Evolutionary conservation across 1,140 invertebrate genomes (phyloP), one percentile per base, ranked within the genome.

Genomic region (Drosophila malerkotliana): DNA sequence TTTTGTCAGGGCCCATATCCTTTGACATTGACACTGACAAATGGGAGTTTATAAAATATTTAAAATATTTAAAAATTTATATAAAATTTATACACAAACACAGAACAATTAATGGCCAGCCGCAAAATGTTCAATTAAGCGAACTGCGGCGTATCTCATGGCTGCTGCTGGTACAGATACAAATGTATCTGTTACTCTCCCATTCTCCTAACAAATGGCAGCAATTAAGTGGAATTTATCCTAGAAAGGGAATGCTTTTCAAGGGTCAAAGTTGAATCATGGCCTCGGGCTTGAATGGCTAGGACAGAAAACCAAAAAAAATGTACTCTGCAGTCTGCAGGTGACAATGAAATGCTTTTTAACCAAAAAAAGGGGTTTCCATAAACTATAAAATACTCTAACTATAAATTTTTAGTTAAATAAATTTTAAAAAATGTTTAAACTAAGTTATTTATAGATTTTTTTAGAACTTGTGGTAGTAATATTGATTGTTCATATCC

Each of bases 81-180:
- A 41, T 14, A 41, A 41, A 3, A 44, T 15, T 28, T 57, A 9
- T 10, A 39, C 26, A 28, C 26, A 24, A 14, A 21, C 1, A 0
- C 1, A 28, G 12, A 47, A 4, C 55, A 69, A 69, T 69, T 69
- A 69, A 69, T 66, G 14, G 66, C 49, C 51, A 28, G 18, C 41
- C 44, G 26, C 63, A 63, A 67, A 67, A 44, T 44, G 59, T 24
- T 18, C 51, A 67, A 67, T 69, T 67, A 69, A 67, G 53, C 41
- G 32, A 7, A 1, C 30, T 66, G 60, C 14, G 61, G 53, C 21
- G 18, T 14, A 9, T 24, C n/a, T 9, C 18, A 55, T 28, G 28
- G 32, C 64, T 67, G 14, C 39, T 18, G 14, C 28, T 45, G 10
- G 6, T 5, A 45, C 24, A 21, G 30, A 49, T 63, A 34, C 28